Conservation (phyloP, 2,797 vertebrate species). For the Vespertilio murinus region DNA sequence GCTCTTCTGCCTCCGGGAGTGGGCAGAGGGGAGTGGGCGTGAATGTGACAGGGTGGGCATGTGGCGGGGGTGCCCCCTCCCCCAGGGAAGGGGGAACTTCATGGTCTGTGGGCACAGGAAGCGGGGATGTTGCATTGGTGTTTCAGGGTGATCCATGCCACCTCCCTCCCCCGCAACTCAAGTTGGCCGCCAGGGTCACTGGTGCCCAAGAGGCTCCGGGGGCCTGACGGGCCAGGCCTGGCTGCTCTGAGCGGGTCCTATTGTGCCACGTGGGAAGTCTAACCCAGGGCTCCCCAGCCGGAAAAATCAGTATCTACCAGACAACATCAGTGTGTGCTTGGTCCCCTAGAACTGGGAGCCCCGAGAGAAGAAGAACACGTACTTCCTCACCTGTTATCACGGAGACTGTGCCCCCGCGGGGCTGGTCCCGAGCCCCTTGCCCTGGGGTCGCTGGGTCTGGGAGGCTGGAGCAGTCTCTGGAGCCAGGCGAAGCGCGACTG, state of each 20-base stretch:
- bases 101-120: neutral
- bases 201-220: neutral
- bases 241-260: neutral
- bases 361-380: neutral
- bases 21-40: neutral
- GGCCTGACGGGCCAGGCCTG: neutral
- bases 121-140: neutral
- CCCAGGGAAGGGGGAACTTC: neutral
- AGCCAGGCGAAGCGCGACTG: accelerated
- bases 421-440: neutral
- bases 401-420: neutral
- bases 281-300: neutral
- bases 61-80: neutral
- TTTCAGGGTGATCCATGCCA: neutral
- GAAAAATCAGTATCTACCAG: neutral
- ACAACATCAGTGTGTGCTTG: neutral
- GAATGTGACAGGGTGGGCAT: neutral
- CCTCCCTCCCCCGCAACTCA: neutral
- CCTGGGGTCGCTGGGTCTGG: neutral
- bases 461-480: neutral
- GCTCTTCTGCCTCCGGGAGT: neutral
- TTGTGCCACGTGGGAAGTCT: neutral
- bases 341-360: neutral
- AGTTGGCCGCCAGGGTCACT: neutral
- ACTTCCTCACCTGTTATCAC: accelerated